Conservation (phyloP, 2,113 vertebrate genomes). For the Sander vitreus region DNA sequence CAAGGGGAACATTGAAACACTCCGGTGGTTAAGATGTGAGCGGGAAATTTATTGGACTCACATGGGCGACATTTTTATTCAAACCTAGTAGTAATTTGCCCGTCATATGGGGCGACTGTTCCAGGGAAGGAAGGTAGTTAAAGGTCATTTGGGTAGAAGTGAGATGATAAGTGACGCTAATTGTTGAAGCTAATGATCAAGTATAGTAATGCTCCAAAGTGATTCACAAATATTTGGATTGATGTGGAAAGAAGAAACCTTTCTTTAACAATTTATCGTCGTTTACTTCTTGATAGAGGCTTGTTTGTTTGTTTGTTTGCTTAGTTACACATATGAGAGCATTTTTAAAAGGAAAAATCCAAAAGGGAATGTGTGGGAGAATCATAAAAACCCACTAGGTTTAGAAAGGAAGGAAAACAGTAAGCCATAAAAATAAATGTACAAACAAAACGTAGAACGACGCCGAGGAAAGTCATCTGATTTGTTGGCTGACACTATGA, state of each 20-base stretch:
- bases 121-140: constrained; percentile 4
- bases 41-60: constrained; percentile 69
- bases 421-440: not conserved
- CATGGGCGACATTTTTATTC: constrained; percentile 65
- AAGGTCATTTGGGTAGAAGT: constrained; percentile 20
- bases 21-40: constrained; percentile 60
- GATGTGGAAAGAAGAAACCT: constrained; percentile 20
- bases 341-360: constrained; percentile 6
- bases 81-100: constrained; percentile 62
- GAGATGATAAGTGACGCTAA: constrained; percentile 21
- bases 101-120: constrained; percentile 18
- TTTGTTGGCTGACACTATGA: not conserved
- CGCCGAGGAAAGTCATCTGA: not conserved
- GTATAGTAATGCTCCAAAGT: constrained; percentile 4
- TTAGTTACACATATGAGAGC: constrained; percentile 1
- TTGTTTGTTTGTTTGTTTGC: constrained; percentile 38
- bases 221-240: constrained; percentile 8
- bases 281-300: constrained; percentile 11
- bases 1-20: constrained; percentile 74
- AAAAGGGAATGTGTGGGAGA: constrained; percentile 14
- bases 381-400: not conserved
- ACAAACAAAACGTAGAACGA: not conserved
- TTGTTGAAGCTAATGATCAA: constrained; percentile 9
- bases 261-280: not conserved
- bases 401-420: not conserved